Conservation (phyloP, 2,888 invertebrate genomes). For the Timema cristinae region DNA sequence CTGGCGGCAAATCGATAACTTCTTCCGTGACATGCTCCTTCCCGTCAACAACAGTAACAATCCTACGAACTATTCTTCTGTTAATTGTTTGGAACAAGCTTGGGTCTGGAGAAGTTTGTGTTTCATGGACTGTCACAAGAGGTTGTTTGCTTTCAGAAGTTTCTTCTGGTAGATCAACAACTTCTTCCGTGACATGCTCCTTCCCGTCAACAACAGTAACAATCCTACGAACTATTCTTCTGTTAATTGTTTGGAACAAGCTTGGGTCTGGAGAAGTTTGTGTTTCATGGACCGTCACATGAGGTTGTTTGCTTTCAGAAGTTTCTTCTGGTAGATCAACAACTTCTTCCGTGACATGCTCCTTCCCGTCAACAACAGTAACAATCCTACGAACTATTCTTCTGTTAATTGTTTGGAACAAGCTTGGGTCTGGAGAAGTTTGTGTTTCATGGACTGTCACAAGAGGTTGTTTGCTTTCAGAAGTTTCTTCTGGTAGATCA, state of each 20-base stretch:
- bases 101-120: neutral
- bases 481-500: slow-evolving; percentile 60
- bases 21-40: neutral
- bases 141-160: no score
- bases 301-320: neutral
- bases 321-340: slow-evolving; percentile 5
- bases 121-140: slow-evolving; percentile 49
- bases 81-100: neutral
- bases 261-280: slow-evolving; percentile 37
- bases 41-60: neutral
- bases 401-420: neutral
- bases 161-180: slow-evolving; percentile 80
- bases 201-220: neutral
- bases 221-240: neutral
- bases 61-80: neutral
- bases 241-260: neutral
- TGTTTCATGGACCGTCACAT: neutral
- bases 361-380: neutral
- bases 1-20: neutral
- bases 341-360: neutral
- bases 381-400: neutral
- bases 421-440: slow-evolving; percentile 38
- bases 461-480: neutral
- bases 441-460: slow-evolving; percentile 4
- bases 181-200: slow-evolving; percentile 69